Base-by-base conservation (phyloP, 2,888 invertebrate species). In the Lampropteryx suffumata region DNA sequence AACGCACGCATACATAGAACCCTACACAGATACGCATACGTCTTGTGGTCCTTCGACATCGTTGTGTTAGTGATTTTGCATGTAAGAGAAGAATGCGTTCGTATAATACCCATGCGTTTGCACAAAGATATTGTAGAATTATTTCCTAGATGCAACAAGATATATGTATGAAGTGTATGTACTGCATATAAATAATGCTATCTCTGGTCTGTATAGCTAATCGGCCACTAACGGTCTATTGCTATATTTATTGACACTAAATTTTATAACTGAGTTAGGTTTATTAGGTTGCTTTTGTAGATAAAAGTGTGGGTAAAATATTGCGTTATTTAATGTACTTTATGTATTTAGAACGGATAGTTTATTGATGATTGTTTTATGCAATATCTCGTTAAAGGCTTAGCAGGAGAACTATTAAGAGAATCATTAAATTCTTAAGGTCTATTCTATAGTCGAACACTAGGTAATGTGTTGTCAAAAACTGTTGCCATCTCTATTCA, bases 61-160 rank as follows among this genome's bases (percentile, higher is more conserved):
- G 61, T 57, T 73, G 84, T 84, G 86, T 84, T 78, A 57, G 87
- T 83, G 76, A 78, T 84, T 89, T 88, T 87, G 89, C 86, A 85
- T 89, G 89, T 89, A 72, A 73, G 86, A 73, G 87, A 89, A 86
- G 89, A 90, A 90, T 90, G 89, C 86, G 86, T 86, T 71, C 80
- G 80, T 79, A 72, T 74, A 66, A 71, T 81, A 81, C 81, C 79
- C 79, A 76, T 79, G 76, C 73, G 79, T 76, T 76, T 71, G 80
- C 76, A 82, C 82, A 82, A 80, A 86, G 85, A 89, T 89, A 88
- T 90, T 85, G 88, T 84, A 79, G 84, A 87, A 86, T 87, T 87
- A 89, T 88, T 89, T 88, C 88, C 87, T 88, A 87, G 87, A 87
- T 81, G 79, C 69, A 65, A 69, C 69, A 67, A 73, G 60, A 65